A percentile compares a stretch with the other conserved stretches of the same genome.
These are phyloP conservation scores for Tiaroga cobitis DNA, from an alignment of 2,797 vertebrate species.

Conservation along the genomic window DNA sequence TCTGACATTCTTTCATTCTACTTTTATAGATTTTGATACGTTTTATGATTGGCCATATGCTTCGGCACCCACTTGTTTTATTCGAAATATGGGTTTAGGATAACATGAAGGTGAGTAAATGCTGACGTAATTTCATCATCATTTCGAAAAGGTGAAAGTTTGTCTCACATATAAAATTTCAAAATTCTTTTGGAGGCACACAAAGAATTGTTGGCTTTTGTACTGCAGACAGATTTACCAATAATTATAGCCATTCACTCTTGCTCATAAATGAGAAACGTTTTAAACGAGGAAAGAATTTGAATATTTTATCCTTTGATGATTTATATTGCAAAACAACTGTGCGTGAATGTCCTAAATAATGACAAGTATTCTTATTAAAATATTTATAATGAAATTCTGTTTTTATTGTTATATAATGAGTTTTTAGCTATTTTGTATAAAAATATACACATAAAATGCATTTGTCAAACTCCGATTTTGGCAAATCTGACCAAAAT, in stretches of 20 bases:
- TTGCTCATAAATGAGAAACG: too few species aligned
- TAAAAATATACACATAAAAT: neutral
- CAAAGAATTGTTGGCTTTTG: neutral
- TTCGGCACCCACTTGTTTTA: neutral
- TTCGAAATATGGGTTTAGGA: neutral
- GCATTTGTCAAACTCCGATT: neutral
- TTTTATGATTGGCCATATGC: neutral
- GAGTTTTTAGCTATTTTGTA: neutral
- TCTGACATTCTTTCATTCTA: neutral
- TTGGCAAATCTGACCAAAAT: neutral
- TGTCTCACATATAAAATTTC: neutral
- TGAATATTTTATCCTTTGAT: neutral
- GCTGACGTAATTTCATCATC: neutral
- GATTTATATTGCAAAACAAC: neutral
- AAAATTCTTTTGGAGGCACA: neutral
- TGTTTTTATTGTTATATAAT: neutral
- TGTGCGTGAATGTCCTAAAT: neutral
- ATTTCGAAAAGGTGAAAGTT: neutral
- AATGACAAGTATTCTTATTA: neutral
- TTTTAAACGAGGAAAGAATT: too few species aligned
- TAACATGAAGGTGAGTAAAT: neutral
- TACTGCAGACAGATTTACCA: neutral
- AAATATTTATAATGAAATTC: neutral
- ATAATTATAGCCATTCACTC: too few species aligned
- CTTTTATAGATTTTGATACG: neutral